These are phyloP conservation scores for Equus quagga DNA, from an alignment of 2,113 vertebrate genomes.

Conservation along the genomic window DNA sequence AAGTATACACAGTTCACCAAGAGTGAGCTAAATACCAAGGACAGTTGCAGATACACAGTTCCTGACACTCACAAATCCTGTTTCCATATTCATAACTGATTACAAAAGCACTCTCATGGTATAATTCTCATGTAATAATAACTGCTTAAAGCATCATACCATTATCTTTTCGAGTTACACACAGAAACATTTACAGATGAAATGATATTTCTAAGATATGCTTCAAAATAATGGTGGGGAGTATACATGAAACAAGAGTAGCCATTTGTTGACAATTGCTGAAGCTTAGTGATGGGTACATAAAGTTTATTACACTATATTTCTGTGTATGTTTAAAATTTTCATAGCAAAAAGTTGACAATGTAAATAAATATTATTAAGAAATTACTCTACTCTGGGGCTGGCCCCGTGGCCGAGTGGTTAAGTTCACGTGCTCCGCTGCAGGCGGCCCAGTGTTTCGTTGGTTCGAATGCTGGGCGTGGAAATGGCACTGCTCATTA, in stretches of 20 bases:
- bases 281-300: neutral
- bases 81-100: neutral
- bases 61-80: neutral
- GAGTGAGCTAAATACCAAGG: neutral
- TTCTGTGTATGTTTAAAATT: slow-evolving; percentile 10
- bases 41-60: neutral
- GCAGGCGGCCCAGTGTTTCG: too few relatives aligned
- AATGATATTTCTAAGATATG: neutral
- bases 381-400: neutral
- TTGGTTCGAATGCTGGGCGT: too few relatives aligned
- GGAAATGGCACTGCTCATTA: too few relatives aligned
- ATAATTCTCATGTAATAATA: neutral
- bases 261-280: neutral
- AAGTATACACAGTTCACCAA: neutral
- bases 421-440: too few relatives aligned
- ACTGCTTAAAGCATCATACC: neutral
- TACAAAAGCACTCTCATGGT: neutral
- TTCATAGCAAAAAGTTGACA: slow-evolving; percentile 19
- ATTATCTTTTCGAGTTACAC: neutral
- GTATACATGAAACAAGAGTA: neutral
- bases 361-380: slow-evolving; percentile 42
- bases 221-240: slow-evolving; percentile 33
- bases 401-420: too few relatives aligned
- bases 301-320: neutral
- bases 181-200: slow-evolving; percentile 10